Evolutionary conservation across 1,140 invertebrate species (phyloP).

Genomic region (Periplaneta americana): DNA sequence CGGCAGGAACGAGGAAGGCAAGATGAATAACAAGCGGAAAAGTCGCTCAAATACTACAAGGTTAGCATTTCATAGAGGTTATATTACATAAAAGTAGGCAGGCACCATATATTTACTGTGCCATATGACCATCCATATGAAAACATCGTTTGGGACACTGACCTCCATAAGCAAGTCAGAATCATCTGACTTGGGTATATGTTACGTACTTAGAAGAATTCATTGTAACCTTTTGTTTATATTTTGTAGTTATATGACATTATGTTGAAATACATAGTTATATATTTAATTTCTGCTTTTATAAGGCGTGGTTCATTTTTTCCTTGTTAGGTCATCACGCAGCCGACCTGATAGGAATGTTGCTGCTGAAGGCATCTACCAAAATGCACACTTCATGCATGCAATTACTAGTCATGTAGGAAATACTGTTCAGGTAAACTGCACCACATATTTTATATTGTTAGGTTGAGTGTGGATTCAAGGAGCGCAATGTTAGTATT

Average conservation of each 20-base stretch:
- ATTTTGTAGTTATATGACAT: background rate
- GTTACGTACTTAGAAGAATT: background rate
- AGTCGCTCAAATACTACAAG: slow-evolving; percentile 41
- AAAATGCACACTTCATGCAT: slow-evolving; percentile 83
- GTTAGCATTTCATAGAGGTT: slow-evolving; percentile 24
- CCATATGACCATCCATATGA: background rate
- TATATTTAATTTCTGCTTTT: background rate
- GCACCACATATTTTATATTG: background rate
- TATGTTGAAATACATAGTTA: background rate
- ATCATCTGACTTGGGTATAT: background rate
- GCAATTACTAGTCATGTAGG: slow-evolving; percentile 75
- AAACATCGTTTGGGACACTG: slow-evolving; percentile 10
- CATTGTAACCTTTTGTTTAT: background rate
- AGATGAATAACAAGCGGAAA: slow-evolving; percentile 46
- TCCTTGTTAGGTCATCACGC: slow-evolving; percentile 50
- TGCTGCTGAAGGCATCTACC: slow-evolving; percentile 75
- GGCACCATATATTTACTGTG: background rate
- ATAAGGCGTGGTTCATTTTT: background rate
- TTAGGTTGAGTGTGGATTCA: too few relatives aligned
- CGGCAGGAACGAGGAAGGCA: slow-evolving; percentile 42
- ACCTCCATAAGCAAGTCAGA: slow-evolving; percentile 5
- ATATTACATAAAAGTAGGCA: background rate
- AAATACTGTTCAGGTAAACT: slow-evolving; percentile 61
- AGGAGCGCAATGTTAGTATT: too few relatives aligned
- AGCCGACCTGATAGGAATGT: slow-evolving; percentile 38